Evolutionary conservation across 2,888 invertebrate genomes (phyloP), one percentile per base, ranked within the genome.

Genomic region (Polydrusus pterygomalis): DNA sequence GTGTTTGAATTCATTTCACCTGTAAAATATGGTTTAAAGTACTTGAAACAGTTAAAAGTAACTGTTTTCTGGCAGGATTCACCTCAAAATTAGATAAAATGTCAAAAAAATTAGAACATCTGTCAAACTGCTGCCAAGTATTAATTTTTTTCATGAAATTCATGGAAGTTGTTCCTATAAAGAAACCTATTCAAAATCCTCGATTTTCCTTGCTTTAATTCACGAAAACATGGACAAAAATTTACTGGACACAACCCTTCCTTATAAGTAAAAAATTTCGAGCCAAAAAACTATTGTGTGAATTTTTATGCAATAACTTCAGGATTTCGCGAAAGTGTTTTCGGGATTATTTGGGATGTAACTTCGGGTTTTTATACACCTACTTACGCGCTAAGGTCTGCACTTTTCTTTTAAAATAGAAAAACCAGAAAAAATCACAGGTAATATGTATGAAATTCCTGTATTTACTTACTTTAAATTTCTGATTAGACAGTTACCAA

Each of bases 381-480:
- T 84, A 85, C 84, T 85, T 85, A 85, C 85, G 80, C 82, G 75
- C 77, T 77, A 81, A 79, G 81, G 77, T 73, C 77, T 69, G 74
- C 72, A 77, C 79, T 79, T 78, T 77, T 78, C 81, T 77, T 76
- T 74, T 67, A 70, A 56, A 71, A 67, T 70, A 65, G 65, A 78
- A 79, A 80, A 72, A 56, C 74, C 63, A 58, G 74, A 79, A 79
- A 79, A 81, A 79, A 77, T 78, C 72, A 77, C 77, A 71, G 77
- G 75, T 67, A 78, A 81, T 80, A 81, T 79, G 81, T 80, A 79
- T 79, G 81, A 83, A 83, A 83, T 82, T 43, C 81, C 80, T 84
- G 81, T 86, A 87, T 87, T 87, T 88, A 88, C 88, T 87, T 87
- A 87, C 87, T 86, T 85, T 86, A 75, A 87, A 87, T 87, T 84